Evolutionary conservation across 1,140 invertebrate species (phyloP), one percentile per base, ranked within the genome.

Genomic region (Ceratitis capitata): DNA sequence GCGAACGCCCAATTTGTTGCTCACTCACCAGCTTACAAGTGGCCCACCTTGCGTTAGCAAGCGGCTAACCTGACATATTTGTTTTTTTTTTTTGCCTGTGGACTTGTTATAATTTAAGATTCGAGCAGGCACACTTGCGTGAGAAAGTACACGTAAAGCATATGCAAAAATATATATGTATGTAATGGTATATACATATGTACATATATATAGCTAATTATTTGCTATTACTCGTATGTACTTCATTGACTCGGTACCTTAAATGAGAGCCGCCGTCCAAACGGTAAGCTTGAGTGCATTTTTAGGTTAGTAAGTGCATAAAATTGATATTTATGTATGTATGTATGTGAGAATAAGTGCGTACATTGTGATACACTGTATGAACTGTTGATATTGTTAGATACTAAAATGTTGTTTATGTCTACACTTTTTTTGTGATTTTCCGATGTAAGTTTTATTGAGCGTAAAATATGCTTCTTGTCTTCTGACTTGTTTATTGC

Each of bases 281-380:
- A 39, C 39, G 39, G 39, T 23, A 78, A 78, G 69, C 69, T 78
- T 78, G 69, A 78, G 26, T 78, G 69, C 35, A 45, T 78, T 78
- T 78, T 78, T 26, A 78, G 69, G 69, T 78, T 78, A 78, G 69
- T 78, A 78, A 78, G 69, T 78, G 69, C 39, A 45, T 45, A 78
- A 78, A 78, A 47, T 78, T 78, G 39, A n/a, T 78, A 78, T 39
- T n/a, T n/a, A n/a, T n/a, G n/a, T n/a, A n/a, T n/a, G n/a, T n/a
- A n/a, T n/a, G n/a, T n/a, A n/a, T n/a, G n/a, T n/a, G n/a, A n/a
- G n/a, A n/a, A n/a, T n/a, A n/a, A n/a, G n/a, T n/a, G n/a, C n/a
- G n/a, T n/a, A n/a, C n/a, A n/a, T n/a, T n/a, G n/a, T n/a, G n/a
- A n/a, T n/a, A n/a, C n/a, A n/a, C n/a, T n/a, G n/a, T n/a, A n/a